Conservation (phyloP, 2,797 vertebrate genomes). For the Apogon hyalosoma region DNA sequence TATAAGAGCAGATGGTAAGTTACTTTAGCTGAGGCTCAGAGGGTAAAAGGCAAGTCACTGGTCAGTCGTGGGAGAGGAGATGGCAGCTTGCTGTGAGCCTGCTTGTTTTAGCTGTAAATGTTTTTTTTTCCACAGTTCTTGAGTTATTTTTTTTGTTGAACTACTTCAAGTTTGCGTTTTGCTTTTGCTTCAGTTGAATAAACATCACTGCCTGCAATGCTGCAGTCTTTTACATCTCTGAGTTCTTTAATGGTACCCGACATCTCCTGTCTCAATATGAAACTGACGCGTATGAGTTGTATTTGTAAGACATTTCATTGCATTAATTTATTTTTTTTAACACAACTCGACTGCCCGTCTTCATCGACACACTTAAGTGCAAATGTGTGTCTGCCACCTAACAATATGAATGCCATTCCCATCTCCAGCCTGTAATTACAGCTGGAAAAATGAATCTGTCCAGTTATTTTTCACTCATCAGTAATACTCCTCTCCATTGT, state of each 20-base stretch:
- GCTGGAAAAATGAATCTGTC: conserved; percentile 76
- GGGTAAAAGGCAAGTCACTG: neutral
- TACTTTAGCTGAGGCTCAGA: neutral
- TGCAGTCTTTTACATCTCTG: neutral
- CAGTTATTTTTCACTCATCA: conserved; percentile 78
- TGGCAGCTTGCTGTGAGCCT: no score
- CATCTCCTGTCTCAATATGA: no score
- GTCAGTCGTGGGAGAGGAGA: neutral
- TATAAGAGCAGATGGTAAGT: conserved; percentile 1
- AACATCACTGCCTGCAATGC: neutral
- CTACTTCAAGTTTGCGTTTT: neutral
- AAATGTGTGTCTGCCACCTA: conserved; percentile 58
- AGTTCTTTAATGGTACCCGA: no score
- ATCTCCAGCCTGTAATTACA: conserved; percentile 79
- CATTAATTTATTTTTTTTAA: conserved; percentile 23
- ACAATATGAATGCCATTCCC: conserved; percentile 71
- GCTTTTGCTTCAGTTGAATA: neutral
- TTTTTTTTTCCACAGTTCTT: no score
- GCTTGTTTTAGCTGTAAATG: no score
- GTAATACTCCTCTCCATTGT: conserved; percentile 79
- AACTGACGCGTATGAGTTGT: conserved; percentile 2
- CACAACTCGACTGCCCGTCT: conserved; percentile 27
- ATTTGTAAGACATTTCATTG: conserved; percentile 32
- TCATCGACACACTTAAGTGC: conserved; percentile 65
- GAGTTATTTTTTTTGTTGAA: neutral